Evolutionary conservation across 2,113 vertebrate genomes (phyloP).

Genomic region (Melozone crissalis): DNA sequence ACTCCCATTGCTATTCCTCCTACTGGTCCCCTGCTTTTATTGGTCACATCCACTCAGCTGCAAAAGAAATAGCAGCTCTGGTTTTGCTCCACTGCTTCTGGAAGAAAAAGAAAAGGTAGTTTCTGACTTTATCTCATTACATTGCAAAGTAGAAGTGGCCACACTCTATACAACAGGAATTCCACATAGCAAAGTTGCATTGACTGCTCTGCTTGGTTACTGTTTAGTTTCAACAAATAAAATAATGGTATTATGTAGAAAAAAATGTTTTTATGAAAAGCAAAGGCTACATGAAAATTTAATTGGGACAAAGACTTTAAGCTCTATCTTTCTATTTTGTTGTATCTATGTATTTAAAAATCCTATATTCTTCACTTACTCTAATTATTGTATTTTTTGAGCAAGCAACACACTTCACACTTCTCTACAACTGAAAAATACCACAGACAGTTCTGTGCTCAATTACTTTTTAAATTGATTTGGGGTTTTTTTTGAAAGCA

Average conservation of each 20-base stretch:
- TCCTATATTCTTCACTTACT: neutral
- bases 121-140: neutral
- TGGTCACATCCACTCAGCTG: neutral
- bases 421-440: neutral
- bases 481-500: neutral
- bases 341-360: neutral
- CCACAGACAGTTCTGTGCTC: neutral
- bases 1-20: slow-evolving; percentile 16
- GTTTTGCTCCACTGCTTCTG: neutral
- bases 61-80: neutral
- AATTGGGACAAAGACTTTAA: neutral
- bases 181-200: neutral
- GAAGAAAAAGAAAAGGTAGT: neutral
- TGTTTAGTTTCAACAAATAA: neutral
- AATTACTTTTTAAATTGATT: neutral
- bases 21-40: neutral
- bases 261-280: neutral
- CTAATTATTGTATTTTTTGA: neutral
- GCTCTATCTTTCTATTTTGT: neutral
- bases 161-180: neutral
- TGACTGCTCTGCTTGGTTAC: neutral
- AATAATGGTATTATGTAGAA: neutral
- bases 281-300: neutral
- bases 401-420: neutral
- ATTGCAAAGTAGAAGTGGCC: neutral